These are phyloP conservation scores for Aldabrachelys gigantea DNA, from an alignment of 2,113 vertebrate genomes.

Conservation along the genomic window DNA sequence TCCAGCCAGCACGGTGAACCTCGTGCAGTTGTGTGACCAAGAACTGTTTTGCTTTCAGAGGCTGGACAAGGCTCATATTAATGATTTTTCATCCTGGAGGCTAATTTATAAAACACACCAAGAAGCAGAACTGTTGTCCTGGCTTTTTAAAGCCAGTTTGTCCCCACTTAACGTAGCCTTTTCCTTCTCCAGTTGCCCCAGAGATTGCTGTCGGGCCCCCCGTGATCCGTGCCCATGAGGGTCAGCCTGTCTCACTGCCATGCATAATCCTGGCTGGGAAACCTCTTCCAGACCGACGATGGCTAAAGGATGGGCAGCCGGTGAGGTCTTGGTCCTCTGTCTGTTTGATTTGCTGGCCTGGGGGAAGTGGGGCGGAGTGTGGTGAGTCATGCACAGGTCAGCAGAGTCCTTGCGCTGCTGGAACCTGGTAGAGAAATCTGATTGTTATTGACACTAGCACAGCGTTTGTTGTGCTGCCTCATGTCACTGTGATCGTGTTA, in stretches of 20 bases:
- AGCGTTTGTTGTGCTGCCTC: background rate
- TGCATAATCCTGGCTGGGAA: slow-evolving; percentile 87
- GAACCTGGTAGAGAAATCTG: background rate
- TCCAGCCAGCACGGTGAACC: background rate
- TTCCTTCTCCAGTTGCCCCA: slow-evolving; percentile 78
- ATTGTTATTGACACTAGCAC: no score
- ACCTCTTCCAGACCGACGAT: slow-evolving; percentile 86
- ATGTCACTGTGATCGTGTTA: background rate
- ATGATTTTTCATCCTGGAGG: background rate
- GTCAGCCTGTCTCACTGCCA: slow-evolving; percentile 85
- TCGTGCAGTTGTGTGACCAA: background rate
- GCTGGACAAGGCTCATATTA: background rate
- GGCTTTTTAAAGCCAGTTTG: fast-evolving
- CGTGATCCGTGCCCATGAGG: slow-evolving; percentile 73
- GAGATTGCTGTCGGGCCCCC: slow-evolving; percentile 82
- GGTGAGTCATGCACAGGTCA: fast-evolving
- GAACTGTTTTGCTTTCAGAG: background rate
- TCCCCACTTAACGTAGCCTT: background rate
- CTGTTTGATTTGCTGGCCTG: fast-evolving
- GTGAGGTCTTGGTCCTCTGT: slow-evolving; percentile 70
- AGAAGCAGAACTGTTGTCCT: background rate
- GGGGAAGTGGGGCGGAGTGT: fast-evolving
- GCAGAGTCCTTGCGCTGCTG: fast-evolving
- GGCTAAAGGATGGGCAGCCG: slow-evolving; percentile 83
- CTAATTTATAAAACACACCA: background rate